These are phyloP conservation scores for Tromatobia lineatoria DNA, from an alignment of 2,888 invertebrate genomes.

Conservation along the genomic window DNA sequence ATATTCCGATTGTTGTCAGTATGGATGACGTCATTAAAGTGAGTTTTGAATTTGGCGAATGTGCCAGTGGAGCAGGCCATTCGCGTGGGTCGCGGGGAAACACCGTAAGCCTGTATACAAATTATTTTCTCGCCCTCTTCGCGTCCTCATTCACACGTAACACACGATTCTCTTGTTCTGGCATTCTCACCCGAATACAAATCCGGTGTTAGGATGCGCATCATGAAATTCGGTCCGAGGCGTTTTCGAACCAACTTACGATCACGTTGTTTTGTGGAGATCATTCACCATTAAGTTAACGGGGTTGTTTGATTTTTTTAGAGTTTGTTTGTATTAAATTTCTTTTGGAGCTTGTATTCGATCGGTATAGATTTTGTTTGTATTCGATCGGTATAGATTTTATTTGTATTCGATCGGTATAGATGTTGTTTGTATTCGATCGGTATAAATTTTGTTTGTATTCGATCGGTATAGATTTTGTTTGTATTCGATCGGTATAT, in stretches of 20 bases:
- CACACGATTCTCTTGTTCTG: slow-evolving; percentile 20
- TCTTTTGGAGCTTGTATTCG: background rate
- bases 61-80: slow-evolving; percentile 61
- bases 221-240: slow-evolving; percentile 37
- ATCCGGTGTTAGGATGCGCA: slow-evolving; percentile 48
- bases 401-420: too few species aligned
- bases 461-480: too few species aligned
- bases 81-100: slow-evolving; percentile 27
- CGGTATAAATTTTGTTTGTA: too few species aligned
- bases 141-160: slow-evolving; percentile 63
- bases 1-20: background rate
- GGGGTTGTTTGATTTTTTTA: background rate
- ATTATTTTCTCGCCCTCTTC: slow-evolving; percentile 47
- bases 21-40: background rate
- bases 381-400: too few species aligned
- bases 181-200: slow-evolving; percentile 59
- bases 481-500: too few species aligned
- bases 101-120: slow-evolving; percentile 26
- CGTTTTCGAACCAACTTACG: slow-evolving; percentile 9
- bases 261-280: slow-evolving; percentile 3
- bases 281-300: slow-evolving; percentile 9
- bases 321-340: background rate
- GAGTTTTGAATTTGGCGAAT: slow-evolving; percentile 21
- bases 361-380: too few species aligned
- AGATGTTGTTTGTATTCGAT: background rate